Evolutionary conservation across 2,888 invertebrate genomes (phyloP).

Genomic region (Dicranocentrus wangi): DNA sequence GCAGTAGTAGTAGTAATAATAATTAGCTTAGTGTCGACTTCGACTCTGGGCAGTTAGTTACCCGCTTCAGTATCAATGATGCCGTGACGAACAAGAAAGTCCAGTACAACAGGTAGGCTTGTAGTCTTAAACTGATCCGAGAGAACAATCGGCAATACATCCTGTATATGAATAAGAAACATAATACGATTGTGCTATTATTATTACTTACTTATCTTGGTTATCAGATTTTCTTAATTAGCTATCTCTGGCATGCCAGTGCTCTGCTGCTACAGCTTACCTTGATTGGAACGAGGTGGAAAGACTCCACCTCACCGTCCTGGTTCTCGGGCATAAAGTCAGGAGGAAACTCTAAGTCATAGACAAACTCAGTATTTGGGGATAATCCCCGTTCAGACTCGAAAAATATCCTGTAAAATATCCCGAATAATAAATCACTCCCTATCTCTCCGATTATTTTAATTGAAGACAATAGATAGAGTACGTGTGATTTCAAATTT

Average conservation of each 20-base stretch:
- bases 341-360: slow-evolving; percentile 90
- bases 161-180: slow-evolving; percentile 72
- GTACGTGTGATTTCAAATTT: too few species aligned
- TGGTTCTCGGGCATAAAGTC: slow-evolving; percentile 94
- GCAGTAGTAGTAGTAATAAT: too few species aligned
- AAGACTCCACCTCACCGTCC: slow-evolving; percentile 94
- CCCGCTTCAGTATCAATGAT: slow-evolving; percentile 91
- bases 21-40: too few species aligned
- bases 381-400: slow-evolving; percentile 94
- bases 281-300: slow-evolving; percentile 87
- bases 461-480: too few species aligned
- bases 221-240: too few species aligned
- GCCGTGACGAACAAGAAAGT: slow-evolving; percentile 94
- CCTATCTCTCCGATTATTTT: too few species aligned
- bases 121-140: slow-evolving; percentile 93
- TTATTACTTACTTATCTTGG: too few species aligned
- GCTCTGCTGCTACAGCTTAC: slow-evolving; percentile 77
- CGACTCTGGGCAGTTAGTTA: too few species aligned
- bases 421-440: slow-evolving; percentile 6
- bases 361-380: slow-evolving; percentile 95
- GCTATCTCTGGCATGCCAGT: too few species aligned
- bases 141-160: slow-evolving; percentile 83
- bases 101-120: slow-evolving; percentile 91
- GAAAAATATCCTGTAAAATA: slow-evolving; percentile 84
- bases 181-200: background rate